Conservation (phyloP, 2,888 invertebrate species). For the Pachydiplax longipennis region DNA sequence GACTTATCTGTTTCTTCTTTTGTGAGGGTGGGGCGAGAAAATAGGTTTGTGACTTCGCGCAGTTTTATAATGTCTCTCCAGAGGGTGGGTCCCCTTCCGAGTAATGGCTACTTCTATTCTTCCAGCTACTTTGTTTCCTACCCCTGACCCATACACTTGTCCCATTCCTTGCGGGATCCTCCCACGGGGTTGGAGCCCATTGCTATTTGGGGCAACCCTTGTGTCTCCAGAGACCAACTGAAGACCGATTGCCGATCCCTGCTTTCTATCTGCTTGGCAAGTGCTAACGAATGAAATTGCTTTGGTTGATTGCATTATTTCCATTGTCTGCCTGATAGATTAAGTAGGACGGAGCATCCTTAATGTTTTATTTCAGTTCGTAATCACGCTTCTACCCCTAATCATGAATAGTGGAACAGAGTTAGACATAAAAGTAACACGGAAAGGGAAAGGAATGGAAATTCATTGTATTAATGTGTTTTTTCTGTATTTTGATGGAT, state of each 20-base stretch:
- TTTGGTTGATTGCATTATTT: neutral
- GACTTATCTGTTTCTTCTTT: neutral
- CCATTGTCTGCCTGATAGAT: neutral
- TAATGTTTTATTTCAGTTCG: too few relatives aligned
- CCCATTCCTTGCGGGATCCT: neutral
- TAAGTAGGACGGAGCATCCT: neutral
- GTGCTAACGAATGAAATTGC: neutral
- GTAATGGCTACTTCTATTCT: neutral
- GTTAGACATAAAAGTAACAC: too few relatives aligned
- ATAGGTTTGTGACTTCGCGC: neutral
- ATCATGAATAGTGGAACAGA: too few relatives aligned
- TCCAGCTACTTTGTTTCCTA: neutral
- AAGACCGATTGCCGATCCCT: neutral
- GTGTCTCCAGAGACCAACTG: neutral
- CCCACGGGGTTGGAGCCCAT: neutral
- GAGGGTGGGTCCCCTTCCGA: neutral
- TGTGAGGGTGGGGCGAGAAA: neutral
- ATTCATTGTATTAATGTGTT: too few relatives aligned
- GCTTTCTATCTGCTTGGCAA: neutral
- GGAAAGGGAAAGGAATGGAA: too few relatives aligned
- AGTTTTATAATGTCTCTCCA: slow-evolving; percentile 18
- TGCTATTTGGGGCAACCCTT: neutral
- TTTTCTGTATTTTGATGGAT: too few relatives aligned
- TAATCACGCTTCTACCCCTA: too few relatives aligned
- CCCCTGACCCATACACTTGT: neutral